Evolutionary conservation across 2,888 invertebrate genomes (phyloP).

Genomic region (Trileptium ribeirensis): DNA sequence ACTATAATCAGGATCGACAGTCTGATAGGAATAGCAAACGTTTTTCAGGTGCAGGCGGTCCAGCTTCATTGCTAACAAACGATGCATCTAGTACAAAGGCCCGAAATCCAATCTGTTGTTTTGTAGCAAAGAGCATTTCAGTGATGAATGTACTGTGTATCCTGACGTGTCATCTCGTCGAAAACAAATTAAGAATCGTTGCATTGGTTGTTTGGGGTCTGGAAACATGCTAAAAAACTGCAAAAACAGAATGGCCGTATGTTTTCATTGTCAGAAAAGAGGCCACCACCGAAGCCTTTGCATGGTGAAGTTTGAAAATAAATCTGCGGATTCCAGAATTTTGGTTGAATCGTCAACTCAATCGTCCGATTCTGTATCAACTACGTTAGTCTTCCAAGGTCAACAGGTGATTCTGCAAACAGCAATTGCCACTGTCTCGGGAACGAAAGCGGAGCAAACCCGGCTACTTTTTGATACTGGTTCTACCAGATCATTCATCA

Average conservation of each 20-base stretch:
- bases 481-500: neutral
- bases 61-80: neutral
- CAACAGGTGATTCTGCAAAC: neutral
- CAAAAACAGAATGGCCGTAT: neutral
- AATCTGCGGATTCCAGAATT: neutral
- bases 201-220: neutral
- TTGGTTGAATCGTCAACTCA: neutral
- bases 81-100: neutral
- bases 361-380: neutral
- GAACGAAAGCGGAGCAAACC: neutral
- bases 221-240: neutral
- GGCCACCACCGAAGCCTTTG: conserved; percentile 11
- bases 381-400: neutral
- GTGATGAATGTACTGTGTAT: neutral
- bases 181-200: neutral
- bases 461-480: neutral
- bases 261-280: conserved; percentile 2
- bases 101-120: neutral
- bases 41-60: neutral
- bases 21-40: too few relatives aligned
- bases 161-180: neutral
- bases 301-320: neutral
- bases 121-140: neutral
- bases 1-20: too few relatives aligned
- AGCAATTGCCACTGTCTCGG: neutral